Conservation (phyloP, 2,797 vertebrate species). For the Xenentodon cancila region DNA sequence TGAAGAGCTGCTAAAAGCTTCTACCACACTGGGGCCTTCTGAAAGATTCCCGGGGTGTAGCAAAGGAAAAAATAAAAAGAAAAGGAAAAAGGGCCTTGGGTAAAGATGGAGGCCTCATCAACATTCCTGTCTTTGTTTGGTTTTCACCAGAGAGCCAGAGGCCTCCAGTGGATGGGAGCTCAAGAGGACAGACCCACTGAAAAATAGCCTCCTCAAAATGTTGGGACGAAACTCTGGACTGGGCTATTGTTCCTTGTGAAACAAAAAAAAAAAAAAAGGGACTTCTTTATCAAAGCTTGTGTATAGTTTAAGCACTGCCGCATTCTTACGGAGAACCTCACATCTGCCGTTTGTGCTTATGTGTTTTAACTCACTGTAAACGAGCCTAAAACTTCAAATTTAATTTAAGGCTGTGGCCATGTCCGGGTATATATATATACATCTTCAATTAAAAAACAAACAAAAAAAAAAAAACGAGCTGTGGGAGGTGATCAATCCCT, state of each 20-base stretch:
- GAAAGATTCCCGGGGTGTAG: slow-evolving; percentile 76
- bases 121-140: slow-evolving; percentile 82
- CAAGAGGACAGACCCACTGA: slow-evolving; percentile 59
- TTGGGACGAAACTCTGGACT: slow-evolving; percentile 62
- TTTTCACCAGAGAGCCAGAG: slow-evolving; percentile 75
- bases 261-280: slow-evolving; percentile 19
- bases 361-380: slow-evolving; percentile 24
- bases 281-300: slow-evolving; percentile 13
- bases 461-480: slow-evolving; percentile 2
- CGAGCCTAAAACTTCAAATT: slow-evolving; percentile 45
- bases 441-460: slow-evolving; percentile 20
- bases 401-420: slow-evolving; percentile 49
- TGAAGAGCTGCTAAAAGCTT: slow-evolving; percentile 78
- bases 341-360: slow-evolving; percentile 6
- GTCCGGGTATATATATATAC: slow-evolving; percentile 29
- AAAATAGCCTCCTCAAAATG: slow-evolving; percentile 69
- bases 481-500: slow-evolving; percentile 44
- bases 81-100: slow-evolving; percentile 52
- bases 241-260: slow-evolving; percentile 61
- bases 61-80: slow-evolving; percentile 40
- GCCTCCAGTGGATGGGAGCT: slow-evolving; percentile 68
- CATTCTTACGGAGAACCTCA: slow-evolving; percentile 25
- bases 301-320: slow-evolving; percentile 24
- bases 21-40: slow-evolving; percentile 69
- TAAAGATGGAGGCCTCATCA: slow-evolving; percentile 81